phyloP scores from a whole-genome alignment of 2,888 invertebrate species.

The Sceliomorpha sp. region DNA sequence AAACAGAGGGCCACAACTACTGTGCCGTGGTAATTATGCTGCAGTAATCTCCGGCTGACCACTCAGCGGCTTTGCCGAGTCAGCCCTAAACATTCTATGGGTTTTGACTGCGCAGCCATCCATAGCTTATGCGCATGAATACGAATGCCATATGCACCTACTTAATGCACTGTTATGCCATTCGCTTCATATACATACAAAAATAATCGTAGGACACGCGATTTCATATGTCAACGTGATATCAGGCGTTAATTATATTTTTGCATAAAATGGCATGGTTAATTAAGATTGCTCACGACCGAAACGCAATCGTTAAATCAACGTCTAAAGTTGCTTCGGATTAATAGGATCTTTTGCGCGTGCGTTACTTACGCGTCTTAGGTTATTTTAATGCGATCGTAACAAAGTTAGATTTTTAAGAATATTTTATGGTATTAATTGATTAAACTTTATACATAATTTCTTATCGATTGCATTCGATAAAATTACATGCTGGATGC shows the following conservation, averaged over 20 bases:
- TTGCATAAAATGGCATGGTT: slow-evolving; percentile 26
- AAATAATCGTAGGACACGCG: slow-evolving; percentile 39
- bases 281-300: no score
- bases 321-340: no score
- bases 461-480: no score
- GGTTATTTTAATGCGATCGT: no score
- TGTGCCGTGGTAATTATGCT: slow-evolving; percentile 73
- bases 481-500: slow-evolving; percentile 30
- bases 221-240: slow-evolving; percentile 31
- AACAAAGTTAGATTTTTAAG: no score
- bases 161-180: slow-evolving; percentile 43
- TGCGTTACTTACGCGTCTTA: no score
- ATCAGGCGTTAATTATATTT: slow-evolving; percentile 31
- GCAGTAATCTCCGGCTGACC: slow-evolving; percentile 77
- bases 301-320: no score
- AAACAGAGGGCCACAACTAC: slow-evolving; percentile 70
- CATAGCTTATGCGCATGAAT: slow-evolving; percentile 64
- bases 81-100: slow-evolving; percentile 69
- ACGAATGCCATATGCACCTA: slow-evolving; percentile 48
- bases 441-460: no score
- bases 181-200: slow-evolving; percentile 30
- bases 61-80: slow-evolving; percentile 67
- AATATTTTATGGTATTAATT: no score
- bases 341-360: no score
- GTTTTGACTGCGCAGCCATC: slow-evolving; percentile 62